Conservation (phyloP, 2,797 vertebrate species). For the Pteronotus mesoamericanus region DNA sequence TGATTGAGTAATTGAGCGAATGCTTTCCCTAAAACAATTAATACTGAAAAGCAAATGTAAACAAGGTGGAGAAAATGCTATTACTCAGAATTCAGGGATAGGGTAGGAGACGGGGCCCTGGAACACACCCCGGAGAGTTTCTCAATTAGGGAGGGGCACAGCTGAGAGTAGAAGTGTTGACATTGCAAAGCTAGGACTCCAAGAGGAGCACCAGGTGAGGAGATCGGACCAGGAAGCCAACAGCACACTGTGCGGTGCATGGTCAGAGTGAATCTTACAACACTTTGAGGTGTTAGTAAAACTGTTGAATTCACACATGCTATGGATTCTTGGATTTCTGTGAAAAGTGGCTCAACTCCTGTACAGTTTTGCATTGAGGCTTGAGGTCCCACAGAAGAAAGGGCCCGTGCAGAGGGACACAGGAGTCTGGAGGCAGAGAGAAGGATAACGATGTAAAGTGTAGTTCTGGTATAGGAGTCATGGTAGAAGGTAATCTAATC, state of each 20-base stretch:
- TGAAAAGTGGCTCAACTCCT: background rate
- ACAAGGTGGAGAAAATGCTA: background rate
- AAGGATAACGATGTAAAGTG: background rate
- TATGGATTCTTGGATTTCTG: background rate
- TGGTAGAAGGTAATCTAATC: background rate
- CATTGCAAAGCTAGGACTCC: background rate
- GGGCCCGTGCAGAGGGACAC: background rate
- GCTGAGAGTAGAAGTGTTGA: background rate
- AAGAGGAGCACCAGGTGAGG: background rate
- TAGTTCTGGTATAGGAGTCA: background rate
- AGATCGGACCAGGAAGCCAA: background rate
- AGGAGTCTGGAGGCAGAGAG: background rate
- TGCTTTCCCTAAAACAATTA: background rate
- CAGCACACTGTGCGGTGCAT: accelerated
- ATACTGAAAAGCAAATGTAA: constrained; percentile 7
- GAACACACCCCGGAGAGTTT: background rate
- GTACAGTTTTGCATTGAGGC: background rate
- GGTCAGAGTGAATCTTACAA: background rate
- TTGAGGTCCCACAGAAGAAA: background rate
- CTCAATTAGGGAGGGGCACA: background rate
- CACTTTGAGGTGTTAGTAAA: background rate
- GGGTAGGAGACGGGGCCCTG: too few species aligned
- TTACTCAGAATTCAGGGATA: background rate
- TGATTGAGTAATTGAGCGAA: background rate
- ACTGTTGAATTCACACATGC: background rate